Percentiles rank a stretch among this genome's conserved stretches.
Evolutionary conservation across 2,888 invertebrate genomes (phyloP).

Genomic region (Masnerella sp.): DNA sequence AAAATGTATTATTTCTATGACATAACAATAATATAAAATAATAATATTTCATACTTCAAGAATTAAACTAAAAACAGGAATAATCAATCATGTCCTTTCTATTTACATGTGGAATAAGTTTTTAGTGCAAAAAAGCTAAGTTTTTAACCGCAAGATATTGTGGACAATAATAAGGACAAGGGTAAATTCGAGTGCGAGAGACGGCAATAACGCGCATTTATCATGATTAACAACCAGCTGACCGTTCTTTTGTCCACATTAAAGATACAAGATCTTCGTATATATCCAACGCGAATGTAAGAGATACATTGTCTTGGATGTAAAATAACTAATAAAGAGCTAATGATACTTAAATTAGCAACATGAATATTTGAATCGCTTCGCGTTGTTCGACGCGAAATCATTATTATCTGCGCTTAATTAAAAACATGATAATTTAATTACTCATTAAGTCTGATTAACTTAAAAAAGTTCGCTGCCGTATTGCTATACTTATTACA

Average conservation of each 20-base stretch:
- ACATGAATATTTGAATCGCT: conserved; percentile 7
- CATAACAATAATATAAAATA: no score
- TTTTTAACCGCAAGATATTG: no score
- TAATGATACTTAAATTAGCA: conserved; percentile 14
- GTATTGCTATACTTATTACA: not conserved
- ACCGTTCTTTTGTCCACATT: conserved; percentile 3
- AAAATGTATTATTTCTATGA: no score
- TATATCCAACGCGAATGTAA: conserved; percentile 5
- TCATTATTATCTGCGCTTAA: conserved; percentile 3
- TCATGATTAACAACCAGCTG: conserved; percentile 10
- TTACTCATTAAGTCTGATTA: not conserved
- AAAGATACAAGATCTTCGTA: conserved; percentile 8
- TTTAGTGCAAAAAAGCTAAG: no score
- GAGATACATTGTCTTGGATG: conserved; percentile 16
- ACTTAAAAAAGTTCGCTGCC: not conserved
- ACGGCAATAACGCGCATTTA: conserved; percentile 21
- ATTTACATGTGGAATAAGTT: no score
- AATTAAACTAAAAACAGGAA: no score
- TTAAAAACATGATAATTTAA: conserved; percentile 15
- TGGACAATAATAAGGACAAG: conserved; percentile 21
- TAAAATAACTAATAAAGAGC: conserved; percentile 20
- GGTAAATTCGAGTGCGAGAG: conserved; percentile 24
- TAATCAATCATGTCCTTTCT: no score
- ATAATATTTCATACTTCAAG: no score
- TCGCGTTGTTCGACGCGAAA: no score